Evolutionary conservation across 2,797 vertebrate genomes (phyloP), one percentile per base, ranked within the genome.

Genomic region (Leptodactylus fallax): DNA sequence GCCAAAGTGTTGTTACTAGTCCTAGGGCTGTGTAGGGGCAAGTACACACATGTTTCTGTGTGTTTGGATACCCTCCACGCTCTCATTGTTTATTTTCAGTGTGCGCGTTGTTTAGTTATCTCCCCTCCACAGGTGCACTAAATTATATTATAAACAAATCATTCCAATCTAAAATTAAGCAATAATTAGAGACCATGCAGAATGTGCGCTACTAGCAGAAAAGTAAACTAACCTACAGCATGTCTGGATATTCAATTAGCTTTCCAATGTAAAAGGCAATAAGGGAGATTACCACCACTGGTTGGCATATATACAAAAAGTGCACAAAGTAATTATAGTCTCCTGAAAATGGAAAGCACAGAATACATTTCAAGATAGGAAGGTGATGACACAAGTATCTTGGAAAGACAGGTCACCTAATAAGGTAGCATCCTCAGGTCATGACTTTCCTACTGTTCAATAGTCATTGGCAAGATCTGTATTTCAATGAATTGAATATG

Each of bases 101-200:
- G 45, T 8, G 8, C 3, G 7, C 3, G 45, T 8, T 49, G 45
- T 49, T 72, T 72, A 47, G 14, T 19, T 72, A 11, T 47, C 69
- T 47, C 71, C 71, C 36, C 4, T 47, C 16, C 71, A 74, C 71
- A 74, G 71, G 71, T 74, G 71, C 2, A 4, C 19, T 49, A 21
- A 74, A 49, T 49, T 74, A 74, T 21, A 74, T 74, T 74, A 47
- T 72, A 72, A 72, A 47, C 69, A 74, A 74, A 74, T 47, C 17
- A 74, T 74, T 71, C 21, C 19, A 71, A 72, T 8, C 45, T 74
- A 49, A 74, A 49, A 47, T 74, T 74, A 36, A 74, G 19, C 17
- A 74, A 74, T 74, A 74, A 49, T 47, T 49, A 49, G 17, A 11
- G 45, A 74, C 47, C 71, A 49, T 1, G 17, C 71, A 13, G 27